These are phyloP conservation scores for Athalia circularis DNA, from an alignment of 2,888 invertebrate genomes.

Conservation along the genomic window DNA sequence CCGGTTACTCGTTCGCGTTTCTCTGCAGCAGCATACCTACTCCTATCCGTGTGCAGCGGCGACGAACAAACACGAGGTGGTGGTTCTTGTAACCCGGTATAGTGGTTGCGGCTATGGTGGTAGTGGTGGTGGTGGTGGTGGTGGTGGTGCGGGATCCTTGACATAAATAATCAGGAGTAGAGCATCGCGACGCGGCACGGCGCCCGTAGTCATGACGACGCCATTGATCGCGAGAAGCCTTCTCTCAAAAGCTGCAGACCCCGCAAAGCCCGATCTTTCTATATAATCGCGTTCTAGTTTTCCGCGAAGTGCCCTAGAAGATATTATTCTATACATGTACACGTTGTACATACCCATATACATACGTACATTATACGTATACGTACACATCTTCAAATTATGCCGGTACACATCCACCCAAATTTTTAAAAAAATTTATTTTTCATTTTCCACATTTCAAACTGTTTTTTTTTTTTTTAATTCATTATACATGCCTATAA, in stretches of 20 bases:
- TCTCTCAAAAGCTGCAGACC: constrained; percentile 41
- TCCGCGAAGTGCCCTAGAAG: constrained; percentile 35
- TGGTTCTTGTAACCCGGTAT: constrained; percentile 2
- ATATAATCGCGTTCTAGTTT: constrained; percentile 38
- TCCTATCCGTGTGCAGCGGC: not conserved
- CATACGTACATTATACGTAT: too few relatives aligned
- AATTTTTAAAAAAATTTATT: too few relatives aligned
- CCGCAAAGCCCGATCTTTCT: not conserved
- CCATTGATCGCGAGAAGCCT: constrained; percentile 58
- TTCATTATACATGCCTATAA: too few relatives aligned
- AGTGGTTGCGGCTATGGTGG: constrained; percentile 49
- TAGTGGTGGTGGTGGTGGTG: constrained; percentile 52
- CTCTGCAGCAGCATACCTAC: not conserved
- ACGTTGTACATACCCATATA: too few relatives aligned
- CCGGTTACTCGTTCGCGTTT: constrained; percentile 32
- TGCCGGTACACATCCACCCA: too few relatives aligned
- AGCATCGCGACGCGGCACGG: constrained; percentile 64
- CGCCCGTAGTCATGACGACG: constrained; percentile 60
- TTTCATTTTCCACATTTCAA: too few relatives aligned
- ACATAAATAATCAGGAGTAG: constrained; percentile 72
- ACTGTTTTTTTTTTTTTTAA: too few relatives aligned
- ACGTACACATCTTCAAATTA: too few relatives aligned
- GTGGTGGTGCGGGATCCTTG: constrained; percentile 64
- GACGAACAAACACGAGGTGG: constrained; percentile 11
- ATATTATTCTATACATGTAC: too few relatives aligned